Evolutionary conservation across 2,113 vertebrate genomes (phyloP), one percentile per base, ranked within the genome.

Genomic region (Pollachius pollachius): DNA sequence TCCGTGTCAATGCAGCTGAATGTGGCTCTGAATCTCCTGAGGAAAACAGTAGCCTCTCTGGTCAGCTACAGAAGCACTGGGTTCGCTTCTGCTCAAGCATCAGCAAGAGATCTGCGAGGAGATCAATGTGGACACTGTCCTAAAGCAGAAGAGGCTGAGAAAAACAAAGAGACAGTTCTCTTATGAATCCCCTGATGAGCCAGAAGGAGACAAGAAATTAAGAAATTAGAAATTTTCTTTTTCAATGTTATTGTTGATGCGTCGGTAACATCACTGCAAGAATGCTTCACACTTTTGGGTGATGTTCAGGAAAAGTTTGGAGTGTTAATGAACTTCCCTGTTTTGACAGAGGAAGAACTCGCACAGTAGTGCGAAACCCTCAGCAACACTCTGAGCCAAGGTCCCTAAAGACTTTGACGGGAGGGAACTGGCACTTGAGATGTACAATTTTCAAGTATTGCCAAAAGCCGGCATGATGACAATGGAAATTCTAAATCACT

Each of bases 401-500:
- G 37, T 65, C 30, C 17, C 18, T 34, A 65, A 18, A 52, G 64
- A 52, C 18, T n/a, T 52, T 30, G 15, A 65, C 15, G 7, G 18
- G 37, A 65, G 5, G 34, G n/a, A 65, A 65, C 64, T 65, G 34
- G 37, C 64, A 65, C 34, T 12, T 16, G 64, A 19, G 64, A 19
- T 65, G n/a, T n/a, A 65, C 17, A 48, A 1, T 48, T 41, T n/a
- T 34, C 64, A 6, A 17, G 17, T 48, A 13, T 52, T 65, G 30
- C n/a, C 37, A 52, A 65, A 65, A 73, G 67, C 37, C 37, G 9
- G 2, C 59, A 67, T 62, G 23, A 70, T 23, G 15, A 64, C 15
- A 7, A 17, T 70, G 3, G 41, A 70, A 56, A 37, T 64, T 25
- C 23, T 70, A 15, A 15, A 2, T 6, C 63, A 63, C 23, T 17